Evolutionary conservation across 2,113 vertebrate genomes (phyloP), one percentile per base, ranked within the genome.

Genomic region (Manacus vitellinus): DNA sequence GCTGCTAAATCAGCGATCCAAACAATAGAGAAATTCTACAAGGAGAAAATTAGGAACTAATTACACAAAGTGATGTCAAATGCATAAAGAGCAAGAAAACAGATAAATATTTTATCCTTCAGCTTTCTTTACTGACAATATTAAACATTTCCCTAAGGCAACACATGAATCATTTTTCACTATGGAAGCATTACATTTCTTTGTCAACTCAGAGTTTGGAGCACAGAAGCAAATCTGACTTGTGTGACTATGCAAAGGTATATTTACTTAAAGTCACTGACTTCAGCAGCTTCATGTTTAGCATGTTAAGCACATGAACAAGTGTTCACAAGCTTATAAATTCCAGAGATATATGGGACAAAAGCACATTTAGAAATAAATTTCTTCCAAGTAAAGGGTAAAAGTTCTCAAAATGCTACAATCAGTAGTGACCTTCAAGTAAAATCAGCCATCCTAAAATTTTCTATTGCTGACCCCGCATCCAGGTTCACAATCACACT

Each of bases 161-260:
- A 88, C 0, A 4, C 56, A 68, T 43, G 73, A 96, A 84, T 92
- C 44, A 56, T 56, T 82, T 93, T 91, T 95, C 76, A 79, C 58
- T 74, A 46, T 37, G 73, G 76, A 95, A 94, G 70, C 52, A 73
- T n/a, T 74, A 83, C 81, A 92, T 89, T 94, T 85, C 49, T 94
- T 71, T 95, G 85, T 82, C 78, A 91, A 67, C n/a, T 90, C 51
- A 85, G 62, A 88, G 63, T 77, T 33, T 72, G 79, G 51, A 80
- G 83, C 65, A 86, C 35, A 68, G 88, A 81, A 91, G 65, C 83
- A 81, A 67, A 93, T 58, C 73, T 49, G 80, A 81, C 46, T 92
- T 76, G 35, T 75, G 61, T 75, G 94, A 89, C 91, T 79, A 56
- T 20, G 52, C 76, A 87, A 92, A 93, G 72, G 44, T 77, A 65